Percentiles rank a stretch among this genome's conserved stretches.
Evolutionary conservation across 2,888 invertebrate species (phyloP).

Genomic region (Eumacrocentrus americanus): DNA sequence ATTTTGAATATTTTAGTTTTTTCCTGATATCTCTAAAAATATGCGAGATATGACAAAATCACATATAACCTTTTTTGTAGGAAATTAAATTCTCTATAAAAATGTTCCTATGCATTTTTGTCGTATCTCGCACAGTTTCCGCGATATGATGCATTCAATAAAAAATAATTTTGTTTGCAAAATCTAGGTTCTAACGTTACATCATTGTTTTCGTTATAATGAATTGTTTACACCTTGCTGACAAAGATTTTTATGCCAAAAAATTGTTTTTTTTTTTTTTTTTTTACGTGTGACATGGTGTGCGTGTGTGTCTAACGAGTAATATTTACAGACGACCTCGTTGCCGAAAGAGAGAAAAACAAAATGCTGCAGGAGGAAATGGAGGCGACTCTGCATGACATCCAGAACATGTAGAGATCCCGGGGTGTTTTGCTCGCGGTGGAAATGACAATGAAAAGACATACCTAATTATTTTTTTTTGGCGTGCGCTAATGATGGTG

Average conservation of each 20-base stretch:
- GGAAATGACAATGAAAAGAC: slow-evolving; percentile 26
- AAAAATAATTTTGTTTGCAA: too few relatives aligned
- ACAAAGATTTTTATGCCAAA: not conserved
- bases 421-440: slow-evolving; percentile 27
- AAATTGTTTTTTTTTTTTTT: slow-evolving; percentile 35
- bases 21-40: too few relatives aligned
- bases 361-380: slow-evolving; percentile 97
- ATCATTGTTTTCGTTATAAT: too few relatives aligned
- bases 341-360: slow-evolving; percentile 93
- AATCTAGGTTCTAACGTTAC: too few relatives aligned
- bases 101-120: too few relatives aligned
- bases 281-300: slow-evolving; percentile 30
- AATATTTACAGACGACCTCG: slow-evolving; percentile 87
- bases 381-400: slow-evolving; percentile 98
- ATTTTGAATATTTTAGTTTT: too few relatives aligned
- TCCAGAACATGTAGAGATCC: slow-evolving; percentile 92
- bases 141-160: too few relatives aligned
- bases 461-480: not conserved
- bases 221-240: too few relatives aligned
- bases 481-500: slow-evolving; percentile 13
- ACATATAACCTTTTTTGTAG: too few relatives aligned
- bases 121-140: too few relatives aligned
- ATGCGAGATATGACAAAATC: too few relatives aligned
- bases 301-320: slow-evolving; percentile 56
- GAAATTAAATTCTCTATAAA: too few relatives aligned